Conservation (phyloP, 2,797 vertebrate species). For the Anisognathus igniventris region DNA sequence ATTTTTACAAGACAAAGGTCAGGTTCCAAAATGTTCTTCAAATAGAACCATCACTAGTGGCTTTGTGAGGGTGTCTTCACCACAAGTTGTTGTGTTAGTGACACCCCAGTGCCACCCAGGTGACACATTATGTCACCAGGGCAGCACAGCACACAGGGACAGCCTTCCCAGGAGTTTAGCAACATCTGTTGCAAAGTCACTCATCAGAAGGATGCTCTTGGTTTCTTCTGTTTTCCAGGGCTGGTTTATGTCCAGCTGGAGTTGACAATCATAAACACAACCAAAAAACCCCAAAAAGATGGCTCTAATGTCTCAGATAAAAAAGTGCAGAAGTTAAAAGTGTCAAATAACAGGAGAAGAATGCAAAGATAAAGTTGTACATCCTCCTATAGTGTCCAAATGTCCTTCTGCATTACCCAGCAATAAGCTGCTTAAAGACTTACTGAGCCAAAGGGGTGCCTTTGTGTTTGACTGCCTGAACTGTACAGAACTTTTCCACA, state of each 20-base stretch:
- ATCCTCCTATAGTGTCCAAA: not conserved
- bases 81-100: rapidly evolving
- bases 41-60: not conserved
- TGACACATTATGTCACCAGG: rapidly evolving
- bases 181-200: not conserved
- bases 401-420: not conserved
- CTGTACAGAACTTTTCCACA: not conserved
- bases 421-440: not conserved
- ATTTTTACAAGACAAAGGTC: not conserved
- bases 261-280: not conserved
- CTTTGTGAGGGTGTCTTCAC: not conserved
- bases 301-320: not conserved
- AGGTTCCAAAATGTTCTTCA: not conserved
- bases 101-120: too few species aligned
- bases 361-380: not conserved
- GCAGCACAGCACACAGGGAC: too few species aligned
- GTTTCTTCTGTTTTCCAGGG: not conserved
- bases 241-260: not conserved
- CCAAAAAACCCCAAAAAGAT: not conserved
- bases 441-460: not conserved
- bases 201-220: not conserved
- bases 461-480: not conserved
- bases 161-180: not conserved
- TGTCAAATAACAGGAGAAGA: not conserved
- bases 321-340: not conserved